Base-by-base conservation (phyloP, 2,113 vertebrate species). In the Tragelaphus imberbis region DNA sequence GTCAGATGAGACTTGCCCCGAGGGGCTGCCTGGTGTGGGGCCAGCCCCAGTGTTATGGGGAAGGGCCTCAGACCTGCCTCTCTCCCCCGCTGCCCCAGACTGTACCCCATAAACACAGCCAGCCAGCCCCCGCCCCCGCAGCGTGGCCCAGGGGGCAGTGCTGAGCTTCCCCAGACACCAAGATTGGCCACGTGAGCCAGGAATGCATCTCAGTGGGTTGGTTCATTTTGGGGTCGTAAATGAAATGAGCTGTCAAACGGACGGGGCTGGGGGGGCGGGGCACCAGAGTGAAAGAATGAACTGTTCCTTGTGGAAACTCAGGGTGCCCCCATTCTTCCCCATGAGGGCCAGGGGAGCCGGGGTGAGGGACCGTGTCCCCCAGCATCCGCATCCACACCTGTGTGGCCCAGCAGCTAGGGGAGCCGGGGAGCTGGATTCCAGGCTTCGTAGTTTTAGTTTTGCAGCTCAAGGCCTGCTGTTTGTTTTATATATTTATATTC, bases 391-490 rank as follows among this genome's bases (percentile, higher is more conserved):
- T 49, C 94, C n/a, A 21, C 56, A 86, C 85, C 95, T 94, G 94
- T 96, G 97, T 96, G 97, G 97, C 90, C 97, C 92, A 19, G 63
- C 4, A 6, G 77, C 65, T 11, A 2, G 61, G 5, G 87, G 65
- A 63, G 59, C 75, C 6, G 25, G 56, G 80, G 79, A 91, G 89
- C 91, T 11, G 3, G 91, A 85, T 80, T 89, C 96, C 86, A 10
- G 23, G 36, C 90, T 97, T 94, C 97, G 97, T 96, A 94, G 94
- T 95, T 97, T 95, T 90, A 96, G 96, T 88, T 84, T 33, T 68
- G 88, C 75, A 82, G 90, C 92, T 59, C 49, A 84, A 59, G 28
- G 49, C 30, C 0, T 7, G 10, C 56, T 87, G 87, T 77, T 95
- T 90, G 94, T 90, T 95, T 93, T 92, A 61, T 61, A 3, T 47